phyloP scores from a whole-genome alignment of 2,888 invertebrate species.

The Rhamnusium bicolor region DNA sequence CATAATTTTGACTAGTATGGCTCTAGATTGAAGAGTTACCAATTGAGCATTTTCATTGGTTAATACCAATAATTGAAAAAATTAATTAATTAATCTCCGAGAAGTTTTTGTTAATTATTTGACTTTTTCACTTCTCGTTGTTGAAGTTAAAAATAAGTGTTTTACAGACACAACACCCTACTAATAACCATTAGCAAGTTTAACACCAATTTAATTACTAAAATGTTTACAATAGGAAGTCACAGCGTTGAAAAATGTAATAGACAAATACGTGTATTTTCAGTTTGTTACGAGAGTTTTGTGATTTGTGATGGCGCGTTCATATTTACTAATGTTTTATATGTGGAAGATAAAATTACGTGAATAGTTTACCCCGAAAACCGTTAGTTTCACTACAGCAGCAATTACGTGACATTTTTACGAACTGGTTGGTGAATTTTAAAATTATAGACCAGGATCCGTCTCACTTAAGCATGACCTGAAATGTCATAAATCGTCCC shows the following conservation, averaged over 20 bases:
- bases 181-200: not conserved
- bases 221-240: not conserved
- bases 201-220: not conserved
- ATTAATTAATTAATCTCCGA: too few species aligned
- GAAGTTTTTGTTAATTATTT: too few species aligned
- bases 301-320: conserved; percentile 15
- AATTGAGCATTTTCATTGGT: too few species aligned
- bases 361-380: conserved; percentile 39
- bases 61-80: too few species aligned
- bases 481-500: conserved; percentile 4
- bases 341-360: conserved; percentile 25
- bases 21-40: too few species aligned
- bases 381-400: conserved; percentile 38
- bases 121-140: too few species aligned
- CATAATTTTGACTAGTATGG: too few species aligned
- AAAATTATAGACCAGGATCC: conserved; percentile 38
- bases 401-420: conserved; percentile 49
- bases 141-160: too few species aligned
- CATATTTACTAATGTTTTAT: conserved; percentile 24
- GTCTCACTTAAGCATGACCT: not conserved
- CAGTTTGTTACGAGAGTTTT: not conserved
- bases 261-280: not conserved
- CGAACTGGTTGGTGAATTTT: conserved; percentile 48
- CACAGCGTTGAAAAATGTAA: not conserved
- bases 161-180: not conserved